phyloP scores from a whole-genome alignment of 2,113 vertebrate species.

The Daboia siamensis region DNA sequence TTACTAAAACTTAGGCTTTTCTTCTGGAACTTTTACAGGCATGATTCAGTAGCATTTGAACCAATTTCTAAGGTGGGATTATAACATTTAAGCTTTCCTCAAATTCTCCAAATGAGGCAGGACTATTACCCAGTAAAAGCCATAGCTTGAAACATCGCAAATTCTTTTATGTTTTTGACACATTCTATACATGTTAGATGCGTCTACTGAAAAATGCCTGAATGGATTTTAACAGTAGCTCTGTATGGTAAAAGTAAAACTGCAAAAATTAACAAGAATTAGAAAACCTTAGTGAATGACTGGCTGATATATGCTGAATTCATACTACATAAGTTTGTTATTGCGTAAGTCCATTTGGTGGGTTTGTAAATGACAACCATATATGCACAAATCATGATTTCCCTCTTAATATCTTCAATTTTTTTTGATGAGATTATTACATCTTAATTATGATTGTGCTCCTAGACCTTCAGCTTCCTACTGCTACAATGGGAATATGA shows the following conservation, averaged over 20 bases:
- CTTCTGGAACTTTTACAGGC: neutral
- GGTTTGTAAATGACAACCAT: neutral
- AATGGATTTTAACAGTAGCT: neutral
- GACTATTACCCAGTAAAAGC: neutral
- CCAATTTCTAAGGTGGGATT: neutral
- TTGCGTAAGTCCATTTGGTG: neutral
- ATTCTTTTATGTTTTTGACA: neutral
- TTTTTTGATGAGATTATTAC: neutral
- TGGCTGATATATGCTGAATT: neutral
- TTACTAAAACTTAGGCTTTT: neutral
- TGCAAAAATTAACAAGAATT: neutral
- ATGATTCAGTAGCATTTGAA: neutral
- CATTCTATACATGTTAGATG: neutral
- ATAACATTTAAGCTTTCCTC: neutral
- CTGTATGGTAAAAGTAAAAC: neutral
- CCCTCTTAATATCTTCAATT: neutral
- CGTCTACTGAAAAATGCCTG: neutral
- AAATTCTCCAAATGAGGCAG: neutral
- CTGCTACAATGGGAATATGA: neutral
- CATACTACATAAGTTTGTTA: neutral
- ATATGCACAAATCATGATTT: neutral
- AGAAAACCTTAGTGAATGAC: neutral
- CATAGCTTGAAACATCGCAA: neutral
- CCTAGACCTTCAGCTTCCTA: neutral
- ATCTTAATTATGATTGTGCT: neutral